Base-by-base conservation (phyloP, 92 coral and sea anemone species). In the Parazoanthus atlanticus region DNA sequence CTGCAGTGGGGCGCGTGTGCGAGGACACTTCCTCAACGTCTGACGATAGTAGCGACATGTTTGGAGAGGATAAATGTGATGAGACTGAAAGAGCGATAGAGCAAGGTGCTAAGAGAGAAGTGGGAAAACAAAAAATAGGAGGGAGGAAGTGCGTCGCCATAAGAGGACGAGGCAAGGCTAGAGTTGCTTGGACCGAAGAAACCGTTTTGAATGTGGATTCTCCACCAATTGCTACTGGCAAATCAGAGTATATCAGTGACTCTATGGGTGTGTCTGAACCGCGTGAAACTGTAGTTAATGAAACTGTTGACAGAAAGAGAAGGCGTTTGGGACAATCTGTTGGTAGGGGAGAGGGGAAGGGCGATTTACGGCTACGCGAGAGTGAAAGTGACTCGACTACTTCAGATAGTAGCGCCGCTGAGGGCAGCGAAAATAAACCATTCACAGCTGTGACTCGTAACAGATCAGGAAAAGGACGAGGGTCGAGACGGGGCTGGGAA, bases 381-480 rank as follows among this genome's bases (percentile, higher is more conserved):
- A 34, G 17, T 8, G 85, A 61, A 56, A 32, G 72, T 31, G 73
- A 81, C 11, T 81, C 85, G 28, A 81, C 85, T 5, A 29, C 74
- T 8, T 81, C 85, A 9, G 85, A 81, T 34, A 81, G 74, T 38
- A 81, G 72, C 47, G 54, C 13, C 31, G 12, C 72, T 28, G 73
- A 49, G 28, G 84, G 36, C 29, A 32, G 40, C 29, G 84, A 30
- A 80, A 19, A 12, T 38, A 25, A 23, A 28, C 8, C 16, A 28
- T n/a, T 71, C 31, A 9, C 21, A 49, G 64, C 25, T 52, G 65
- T 52, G 80, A 33, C 88, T 8, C 79, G 78, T 31, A 40, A 29
- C 17, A 29, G 33, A 7, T 46, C 38, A 21, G 88, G 79, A 71
- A 70, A 80, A 36, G 16, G 26, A 47, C 85, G 78, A 41, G 88